phyloP scores from a whole-genome alignment of 2,113 vertebrate species.

The Pedetes capensis region DNA sequence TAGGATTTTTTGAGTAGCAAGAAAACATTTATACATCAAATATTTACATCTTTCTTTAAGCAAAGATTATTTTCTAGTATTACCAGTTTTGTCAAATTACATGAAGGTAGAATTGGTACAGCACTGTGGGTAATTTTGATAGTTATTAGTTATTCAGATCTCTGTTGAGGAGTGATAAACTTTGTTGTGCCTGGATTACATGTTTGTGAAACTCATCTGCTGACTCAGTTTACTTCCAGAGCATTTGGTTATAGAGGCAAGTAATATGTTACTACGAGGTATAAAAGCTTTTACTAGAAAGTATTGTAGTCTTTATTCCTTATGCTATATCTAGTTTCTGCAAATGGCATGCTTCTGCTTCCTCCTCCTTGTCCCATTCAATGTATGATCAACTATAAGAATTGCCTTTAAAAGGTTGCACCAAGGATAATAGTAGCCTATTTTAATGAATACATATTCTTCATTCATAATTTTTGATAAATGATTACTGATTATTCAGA shows the following conservation, averaged over 20 bases:
- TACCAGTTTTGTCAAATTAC: conserved; percentile 46
- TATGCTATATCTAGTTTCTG: conserved; percentile 52
- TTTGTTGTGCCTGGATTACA: conserved; percentile 30
- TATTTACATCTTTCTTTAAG: conserved; percentile 52
- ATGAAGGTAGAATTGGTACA: conserved; percentile 21
- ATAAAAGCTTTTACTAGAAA: conserved; percentile 12
- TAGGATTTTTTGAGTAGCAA: conserved; percentile 43
- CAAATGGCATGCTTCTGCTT: conserved; percentile 51
- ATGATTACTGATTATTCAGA: conserved; percentile 45
- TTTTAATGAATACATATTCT: conserved; percentile 34
- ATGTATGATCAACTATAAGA: conserved; percentile 13
- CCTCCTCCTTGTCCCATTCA: conserved; percentile 25
- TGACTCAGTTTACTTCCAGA: conserved; percentile 47
- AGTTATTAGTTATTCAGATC: conserved; percentile 41
- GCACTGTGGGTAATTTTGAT: conserved; percentile 44
- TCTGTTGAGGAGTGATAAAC: conserved; percentile 24
- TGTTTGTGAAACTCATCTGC: conserved; percentile 40
- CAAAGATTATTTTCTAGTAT: conserved; percentile 49
- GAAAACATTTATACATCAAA: conserved; percentile 47
- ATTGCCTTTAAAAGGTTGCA: conserved; percentile 29
- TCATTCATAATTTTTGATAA: conserved; percentile 41
- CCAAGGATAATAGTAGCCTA: neutral
- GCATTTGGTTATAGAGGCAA: conserved; percentile 41
- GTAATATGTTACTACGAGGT: neutral
- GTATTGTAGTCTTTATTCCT: conserved; percentile 25